A percentile compares a stretch with the other conserved stretches of the same genome.
phyloP scores from a whole-genome alignment of 2,888 invertebrate species.

The Sminthurides aquaticus region DNA sequence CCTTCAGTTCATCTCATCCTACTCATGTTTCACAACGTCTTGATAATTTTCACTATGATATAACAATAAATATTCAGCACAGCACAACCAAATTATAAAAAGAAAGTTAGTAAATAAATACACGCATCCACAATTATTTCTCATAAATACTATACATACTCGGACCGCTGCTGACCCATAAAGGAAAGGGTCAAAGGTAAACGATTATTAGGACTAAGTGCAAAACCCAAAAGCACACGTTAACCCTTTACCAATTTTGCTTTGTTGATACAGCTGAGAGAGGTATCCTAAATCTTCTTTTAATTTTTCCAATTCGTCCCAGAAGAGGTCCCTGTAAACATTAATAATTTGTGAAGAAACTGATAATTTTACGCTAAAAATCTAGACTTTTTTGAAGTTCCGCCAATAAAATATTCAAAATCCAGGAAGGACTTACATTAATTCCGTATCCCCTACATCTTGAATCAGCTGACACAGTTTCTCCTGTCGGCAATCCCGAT shows the following conservation, averaged over 20 bases:
- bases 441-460: conserved; percentile 11
- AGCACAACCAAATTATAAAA: too few species aligned
- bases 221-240: conserved; percentile 6
- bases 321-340: conserved; percentile 21
- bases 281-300: conserved; percentile 13
- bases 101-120: too few species aligned
- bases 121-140: too few species aligned
- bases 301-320: conserved; percentile 20
- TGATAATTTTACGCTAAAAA: not conserved
- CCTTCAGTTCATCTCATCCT: too few species aligned
- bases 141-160: too few species aligned
- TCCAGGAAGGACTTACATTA: conserved; percentile 16
- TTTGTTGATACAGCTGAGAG: not conserved
- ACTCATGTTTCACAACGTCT: too few species aligned
- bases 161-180: too few species aligned
- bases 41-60: too few species aligned
- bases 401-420: not conserved
- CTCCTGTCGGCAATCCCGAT: conserved; percentile 16
- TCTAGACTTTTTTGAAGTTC: not conserved
- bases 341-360: not conserved
- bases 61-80: too few species aligned
- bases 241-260: not conserved
- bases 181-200: too few species aligned
- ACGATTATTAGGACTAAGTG: too few species aligned
- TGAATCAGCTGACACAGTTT: conserved; percentile 23